Evolutionary conservation across 2,113 vertebrate genomes (phyloP), one percentile per base, ranked within the genome.

Genomic region (Nematolebias whitei): DNA sequence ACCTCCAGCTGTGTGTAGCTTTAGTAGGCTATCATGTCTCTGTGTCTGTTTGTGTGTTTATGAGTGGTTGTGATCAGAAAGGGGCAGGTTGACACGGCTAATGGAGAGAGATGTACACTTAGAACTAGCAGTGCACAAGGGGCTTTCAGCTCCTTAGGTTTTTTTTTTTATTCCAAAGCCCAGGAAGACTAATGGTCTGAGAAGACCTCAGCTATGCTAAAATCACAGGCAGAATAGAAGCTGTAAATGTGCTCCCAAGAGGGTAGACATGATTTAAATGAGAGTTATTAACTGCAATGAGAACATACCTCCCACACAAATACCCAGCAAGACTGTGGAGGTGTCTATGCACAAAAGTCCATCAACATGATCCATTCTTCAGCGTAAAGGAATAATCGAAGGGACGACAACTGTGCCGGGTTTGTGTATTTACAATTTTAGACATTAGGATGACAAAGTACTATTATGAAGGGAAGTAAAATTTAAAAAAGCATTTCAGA

Each of bases 21-120:
- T 20, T 35, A 38, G 38, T 55, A 48, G 63, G 52, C 59, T 43
- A 73, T 51, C 65, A 26, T 53, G 66, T 32, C 29, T 70, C 57
- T 81, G 44, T 66, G 18, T 72, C 15, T 65, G 29, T 68, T 53
- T 58, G n/a, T 66, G 67, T 58, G 23, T 48, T 6, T 57, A 35
- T 69, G 66, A 63, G 41, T 60, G 55, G 29, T n/a, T 76, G 62
- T 75, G 77, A 87, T 87, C 84, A 80, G 70, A 79, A 52, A 63
- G 40, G 65, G 64, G 77, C 74, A 68, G 68, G 63, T 68, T 76
- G 76, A 80, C 85, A 79, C 81, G 71, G 74, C 83, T 87, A 91
- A 91, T 89, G 76, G 86, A 88, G 70, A 74, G 60, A 78, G 74
- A 85, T 86, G 83, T 86, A 79, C 82, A 74, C 78, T 71, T 71